phyloP scores from a whole-genome alignment of 2,113 vertebrate species.

The Muntiacus reevesi region DNA sequence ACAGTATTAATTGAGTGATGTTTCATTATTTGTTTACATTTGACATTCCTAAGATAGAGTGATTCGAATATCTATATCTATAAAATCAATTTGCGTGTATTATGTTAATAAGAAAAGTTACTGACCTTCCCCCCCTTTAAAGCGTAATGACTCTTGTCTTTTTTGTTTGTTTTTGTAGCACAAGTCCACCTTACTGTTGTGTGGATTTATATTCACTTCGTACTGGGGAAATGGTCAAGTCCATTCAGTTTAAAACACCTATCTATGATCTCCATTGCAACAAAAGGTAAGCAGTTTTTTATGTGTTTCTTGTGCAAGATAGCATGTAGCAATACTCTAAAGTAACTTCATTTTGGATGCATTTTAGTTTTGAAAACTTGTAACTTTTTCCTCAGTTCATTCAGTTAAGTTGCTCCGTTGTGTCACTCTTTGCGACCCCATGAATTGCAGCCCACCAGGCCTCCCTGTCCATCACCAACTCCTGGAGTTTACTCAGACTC shows the following conservation, averaged over 20 bases:
- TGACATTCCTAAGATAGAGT: not conserved
- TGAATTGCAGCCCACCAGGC: too few species aligned
- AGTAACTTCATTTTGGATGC: not conserved
- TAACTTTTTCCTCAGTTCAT: not conserved
- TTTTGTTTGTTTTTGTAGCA: slow-evolving; percentile 81
- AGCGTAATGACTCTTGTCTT: not conserved
- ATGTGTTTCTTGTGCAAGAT: not conserved
- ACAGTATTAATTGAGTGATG: not conserved
- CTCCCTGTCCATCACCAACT: too few species aligned
- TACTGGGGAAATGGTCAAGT: slow-evolving; percentile 98
- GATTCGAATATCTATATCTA: not conserved
- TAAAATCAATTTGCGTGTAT: not conserved
- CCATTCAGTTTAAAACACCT: slow-evolving; percentile 98
- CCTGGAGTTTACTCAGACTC: too few species aligned
- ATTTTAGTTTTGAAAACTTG: slow-evolving; percentile 6
- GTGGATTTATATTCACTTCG: slow-evolving; percentile 95
- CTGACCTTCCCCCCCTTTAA: not conserved
- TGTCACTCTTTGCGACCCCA: too few species aligned
- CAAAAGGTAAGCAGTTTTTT: slow-evolving; percentile 85
- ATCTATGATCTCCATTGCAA: slow-evolving; percentile 98
- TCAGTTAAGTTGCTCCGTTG: too few species aligned
- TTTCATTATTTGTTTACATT: not conserved
- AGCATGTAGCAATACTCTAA: not conserved
- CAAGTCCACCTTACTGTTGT: slow-evolving; percentile 95
- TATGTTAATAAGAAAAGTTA: not conserved